Evolutionary conservation across 2,888 invertebrate species (phyloP), one percentile per base, ranked within the genome.

Genomic region (Mycalesis mineus): DNA sequence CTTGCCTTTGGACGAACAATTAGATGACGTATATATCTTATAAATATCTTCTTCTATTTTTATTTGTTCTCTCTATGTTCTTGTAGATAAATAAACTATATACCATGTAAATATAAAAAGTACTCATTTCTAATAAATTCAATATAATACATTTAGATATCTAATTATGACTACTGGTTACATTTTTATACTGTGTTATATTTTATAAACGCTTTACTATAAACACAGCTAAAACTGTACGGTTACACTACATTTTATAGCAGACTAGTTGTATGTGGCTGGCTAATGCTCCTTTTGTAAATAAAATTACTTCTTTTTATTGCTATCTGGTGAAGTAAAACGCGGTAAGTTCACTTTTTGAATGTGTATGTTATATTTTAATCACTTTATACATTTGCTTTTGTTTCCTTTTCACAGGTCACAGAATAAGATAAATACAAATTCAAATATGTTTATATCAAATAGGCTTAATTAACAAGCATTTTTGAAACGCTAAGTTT

Each of bases 231-330:
- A 44, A 36, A 15, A 37, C 11, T 15, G 14, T 11, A 37, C 37
- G 9, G 28, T 28, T 36, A 22, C 28, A 45, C 39, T 45, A 36
- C 31, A 47, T 17, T 29, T 11, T 44, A 49, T 48, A 41, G 48
- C 11, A 49, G 33, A 41, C 44, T 68, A 71, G 64, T 63, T 59
- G 66, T 74, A 58, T 54, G 67, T 72, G 70, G 74, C 68, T 78
- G 76, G 75, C 74, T 74, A 73, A 67, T 68, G 80, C 78, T 84
- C 75, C 75, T 82, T 75, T 78, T 84, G 82, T 84, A 82, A 84
- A 85, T 86, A 87, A 88, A 74, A 69, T 71, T 73, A 73, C 75
- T 84, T 84, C 80, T 88, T 83, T 86, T 82, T 86, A 84, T 84
- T 82, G 84, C 88, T 86, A 70, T 71, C 69, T 74, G 87, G 76